Percentiles rank a stretch among this genome's conserved stretches.
Conservation (phyloP, 2,888 invertebrate species). For the Hirudinaria manillensis region DNA sequence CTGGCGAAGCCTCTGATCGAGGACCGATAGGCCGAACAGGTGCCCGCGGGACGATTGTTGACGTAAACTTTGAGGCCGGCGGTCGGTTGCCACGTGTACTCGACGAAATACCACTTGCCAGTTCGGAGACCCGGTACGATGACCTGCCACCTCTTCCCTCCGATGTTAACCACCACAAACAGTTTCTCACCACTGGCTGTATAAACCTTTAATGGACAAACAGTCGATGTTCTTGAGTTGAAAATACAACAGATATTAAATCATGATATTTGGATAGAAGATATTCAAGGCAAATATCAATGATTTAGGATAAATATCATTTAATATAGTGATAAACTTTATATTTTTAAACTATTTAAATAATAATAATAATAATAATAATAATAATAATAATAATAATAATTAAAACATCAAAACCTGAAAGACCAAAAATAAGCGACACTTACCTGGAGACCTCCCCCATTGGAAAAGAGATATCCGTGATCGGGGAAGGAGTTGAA, state of each 20-base stretch:
- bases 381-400: not conserved
- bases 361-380: not conserved
- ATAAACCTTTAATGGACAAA: conserved; percentile 38
- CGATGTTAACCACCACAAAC: conserved; percentile 42
- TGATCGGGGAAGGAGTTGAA: conserved; percentile 45
- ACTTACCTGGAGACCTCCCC: conserved; percentile 39
- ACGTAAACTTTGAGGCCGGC: conserved; percentile 33
- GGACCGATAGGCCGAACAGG: not conserved
- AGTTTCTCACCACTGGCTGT: conserved; percentile 35
- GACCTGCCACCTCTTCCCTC: conserved; percentile 43
- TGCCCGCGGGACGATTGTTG: conserved; percentile 37
- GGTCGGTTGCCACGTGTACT: conserved; percentile 48
- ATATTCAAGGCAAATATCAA: too few relatives aligned
- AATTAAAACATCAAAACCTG: not conserved
- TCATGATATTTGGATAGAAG: too few relatives aligned
- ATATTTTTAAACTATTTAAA: too few relatives aligned
- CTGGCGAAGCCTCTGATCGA: not conserved
- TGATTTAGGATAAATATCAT: too few relatives aligned
- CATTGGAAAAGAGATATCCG: conserved; percentile 43
- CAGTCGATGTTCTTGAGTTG: too few relatives aligned
- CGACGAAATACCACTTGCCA: conserved; percentile 48
- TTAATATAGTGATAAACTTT: too few relatives aligned
- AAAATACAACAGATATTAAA: too few relatives aligned
- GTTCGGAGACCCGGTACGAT: conserved; percentile 40
- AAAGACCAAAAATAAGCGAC: conserved; percentile 39